Evolutionary conservation across 2,888 invertebrate genomes (phyloP), one percentile per base, ranked within the genome.

Genomic region (Entomobrya proxima): DNA sequence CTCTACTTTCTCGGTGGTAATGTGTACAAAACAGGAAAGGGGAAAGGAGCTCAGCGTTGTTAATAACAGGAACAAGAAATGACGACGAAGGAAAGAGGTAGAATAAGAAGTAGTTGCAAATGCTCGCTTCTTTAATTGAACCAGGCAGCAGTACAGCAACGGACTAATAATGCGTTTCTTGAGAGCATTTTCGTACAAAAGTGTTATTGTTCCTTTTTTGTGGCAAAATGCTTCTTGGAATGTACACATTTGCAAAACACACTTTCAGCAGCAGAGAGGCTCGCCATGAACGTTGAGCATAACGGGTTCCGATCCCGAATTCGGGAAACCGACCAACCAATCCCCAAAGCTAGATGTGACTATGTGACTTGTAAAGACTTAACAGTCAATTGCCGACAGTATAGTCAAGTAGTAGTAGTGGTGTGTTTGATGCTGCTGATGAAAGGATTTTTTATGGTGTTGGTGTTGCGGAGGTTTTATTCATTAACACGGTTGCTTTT

Each of bases 121-220:
- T n/a, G n/a, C n/a, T n/a, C n/a, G 18, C 37, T 64, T 21, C 27
- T 37, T 9, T 37, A 37, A 61, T 61, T 32, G 4, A n/a, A 30
- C n/a, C 61, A n/a, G n/a, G n/a, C n/a, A 61, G 32, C 61, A 61
- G 30, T 61, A 32, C 32, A 32, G 61, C 64, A 13, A 9, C 30
- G 7, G 11, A 47, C n/a, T 64, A 30, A n/a, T n/a, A n/a, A n/a
- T n/a, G 13, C 61, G 61, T 61, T 61, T 30, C n/a, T n/a, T n/a
- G n/a, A n/a, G 6, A 52, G 21, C 52, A 52, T 47, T 47, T 55
- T 55, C n/a, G 55, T 61, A 32, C 35, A 61, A 61, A 35, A 32
- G 61, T 61, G n/a, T 61, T 61, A 55, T 55, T 35, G 61, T 32
- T 61, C 61, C 32, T 61, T 61, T 61, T 61, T 61, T 61, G 61